These are phyloP conservation scores for Vulpes vulpes DNA, from an alignment of 2,113 vertebrate species.

Conservation along the genomic window DNA sequence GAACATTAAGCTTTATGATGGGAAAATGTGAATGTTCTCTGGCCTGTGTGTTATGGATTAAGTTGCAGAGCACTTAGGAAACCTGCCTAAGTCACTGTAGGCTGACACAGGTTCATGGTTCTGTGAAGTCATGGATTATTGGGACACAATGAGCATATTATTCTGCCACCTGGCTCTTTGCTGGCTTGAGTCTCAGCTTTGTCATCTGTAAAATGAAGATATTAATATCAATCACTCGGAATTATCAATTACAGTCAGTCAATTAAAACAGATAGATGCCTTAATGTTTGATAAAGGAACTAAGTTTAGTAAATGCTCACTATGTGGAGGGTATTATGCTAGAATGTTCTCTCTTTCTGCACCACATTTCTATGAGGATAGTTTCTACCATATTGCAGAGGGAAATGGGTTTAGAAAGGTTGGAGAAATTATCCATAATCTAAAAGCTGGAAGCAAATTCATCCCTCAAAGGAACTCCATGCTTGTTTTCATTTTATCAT, in stretches of 20 bases:
- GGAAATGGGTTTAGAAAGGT: neutral
- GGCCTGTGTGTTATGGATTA: neutral
- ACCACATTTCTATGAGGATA: neutral
- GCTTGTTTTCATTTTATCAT: neutral
- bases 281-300: constrained; percentile 29
- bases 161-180: neutral
- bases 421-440: neutral
- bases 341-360: neutral
- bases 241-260: constrained; percentile 7
- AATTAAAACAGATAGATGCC: neutral
- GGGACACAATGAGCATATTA: neutral
- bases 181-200: constrained; percentile 41
- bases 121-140: constrained; percentile 41
- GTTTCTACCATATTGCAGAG: neutral
- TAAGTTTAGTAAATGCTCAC: neutral
- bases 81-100: neutral
- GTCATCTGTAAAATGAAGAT: constrained; percentile 58
- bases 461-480: neutral
- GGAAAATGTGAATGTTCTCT: neutral
- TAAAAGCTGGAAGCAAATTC: neutral
- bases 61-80: neutral
- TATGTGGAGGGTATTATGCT: neutral
- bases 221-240: constrained; percentile 1
- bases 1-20: neutral
- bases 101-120: neutral